Evolutionary conservation across 2,888 invertebrate species (phyloP), one percentile per base, ranked within the genome.

Genomic region (Synergus itoensis): DNA sequence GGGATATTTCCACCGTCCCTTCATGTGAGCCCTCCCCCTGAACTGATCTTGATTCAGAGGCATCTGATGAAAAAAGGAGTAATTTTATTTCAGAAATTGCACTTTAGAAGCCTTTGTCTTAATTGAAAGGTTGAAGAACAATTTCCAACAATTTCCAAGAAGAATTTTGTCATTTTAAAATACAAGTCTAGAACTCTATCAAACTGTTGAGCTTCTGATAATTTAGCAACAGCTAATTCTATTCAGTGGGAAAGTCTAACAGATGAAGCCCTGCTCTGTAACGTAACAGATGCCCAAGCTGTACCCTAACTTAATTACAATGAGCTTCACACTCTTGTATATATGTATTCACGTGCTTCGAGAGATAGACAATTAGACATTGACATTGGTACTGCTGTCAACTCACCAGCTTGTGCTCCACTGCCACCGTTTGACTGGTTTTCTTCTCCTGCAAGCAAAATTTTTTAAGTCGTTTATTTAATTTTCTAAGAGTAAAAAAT

Each of bases 181-280:
- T 0, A 64, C 8, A 41, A 65, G 3, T 41, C 40, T 18, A 65
- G 12, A 65, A 43, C 18, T 41, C 18, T 43, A 18, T 40, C 36
- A 53, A 73, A 40, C 73, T 73, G 48, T 40, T 73, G 73, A 76
- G 41, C 21, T 36, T 36, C 3, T n/a, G 21, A 21, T 62, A 28
- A 80, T 79, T 77, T 85, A 83, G 67, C 67, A 85, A 76, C 79
- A 80, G 80, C 77, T 81, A 86, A 84, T 83, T 84, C 80, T 73
- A 77, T 77, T 84, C 80, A 83, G 83, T 79, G 77, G 43, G 79
- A 84, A 77, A 81, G 83, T 87, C 86, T 89, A 87, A 88, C 82
- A 85, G 85, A 87, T 86, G 89, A 91, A 91, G 88, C 90, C 90
- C 85, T 86, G 86, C 83, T 89, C 85, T 89, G 86, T 89, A 88